Base-by-base conservation (phyloP, 2,113 vertebrate genomes). In the Turdus rufiventris region DNA sequence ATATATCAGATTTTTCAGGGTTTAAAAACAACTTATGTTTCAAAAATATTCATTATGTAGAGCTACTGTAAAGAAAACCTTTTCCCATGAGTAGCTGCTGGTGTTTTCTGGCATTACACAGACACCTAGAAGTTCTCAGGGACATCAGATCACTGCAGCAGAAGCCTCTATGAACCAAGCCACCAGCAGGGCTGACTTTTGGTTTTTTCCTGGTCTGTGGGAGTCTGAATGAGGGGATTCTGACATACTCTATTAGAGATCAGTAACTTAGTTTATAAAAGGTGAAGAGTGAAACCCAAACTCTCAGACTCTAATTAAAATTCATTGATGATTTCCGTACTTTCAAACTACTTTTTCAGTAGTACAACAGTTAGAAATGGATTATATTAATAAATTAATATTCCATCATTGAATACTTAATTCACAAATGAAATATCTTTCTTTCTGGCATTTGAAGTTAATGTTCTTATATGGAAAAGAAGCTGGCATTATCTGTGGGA, bases 1-100 rank as follows among this genome's bases (percentile, higher is more conserved):
- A 53, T 82, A 14, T 15, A 45, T 72, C 11, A 65, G 14, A 65
- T 73, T 70, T 87, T 9, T 50, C 45, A 42, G 29, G 10, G 8
- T 57, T 84, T 89, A 71, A 89, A 96, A 80, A 9, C 18, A 81
- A 61, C 38, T 51, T 66, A 4, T 26, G 47, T 81, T 86, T 83
- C n/a, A 42, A 15, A 74, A 10, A 23, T 11, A 73, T 77, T 86
- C 16, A 51, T 62, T 73, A n/a, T 14, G 26, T 43, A 51, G 43
- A 77, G 29, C 31, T 77, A 6, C 29, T 73, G 47, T 21, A 13
- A 53, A 34, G 47, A 81, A 62, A 58, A 9, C 4, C 7, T 48
- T 91, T 89, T 70, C 28, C 28, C 18, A 15, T 45, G 63, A 34
- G 36, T 66, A n/a, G 14, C 20, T 67, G 53, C 33, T 53, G 36